phyloP scores from a whole-genome alignment of 1,140 invertebrate genomes.

The Drosophila sucinea region DNA sequence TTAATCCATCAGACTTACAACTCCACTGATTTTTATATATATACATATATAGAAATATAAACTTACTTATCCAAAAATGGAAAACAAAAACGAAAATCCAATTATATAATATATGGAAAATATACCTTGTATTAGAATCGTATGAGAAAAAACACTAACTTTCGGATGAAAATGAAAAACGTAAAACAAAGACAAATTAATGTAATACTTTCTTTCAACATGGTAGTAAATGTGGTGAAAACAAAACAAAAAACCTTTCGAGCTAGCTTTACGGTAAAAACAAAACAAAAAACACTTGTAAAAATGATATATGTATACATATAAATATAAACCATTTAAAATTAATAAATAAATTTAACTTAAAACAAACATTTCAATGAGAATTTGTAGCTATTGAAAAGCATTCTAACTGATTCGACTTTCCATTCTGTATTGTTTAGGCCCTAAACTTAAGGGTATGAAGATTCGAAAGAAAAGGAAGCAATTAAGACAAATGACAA shows the following conservation, averaged over 20 bases:
- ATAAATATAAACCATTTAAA: constrained; percentile 74
- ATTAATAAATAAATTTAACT: constrained; percentile 74
- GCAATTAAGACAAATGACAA: not conserved
- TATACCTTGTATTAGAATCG: constrained; percentile 51
- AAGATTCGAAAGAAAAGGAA: not conserved
- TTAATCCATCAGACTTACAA: constrained; percentile 15
- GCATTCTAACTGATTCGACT: not conserved
- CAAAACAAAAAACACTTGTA: constrained; percentile 59
- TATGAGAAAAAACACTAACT: constrained; percentile 13
- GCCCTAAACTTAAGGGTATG: not conserved
- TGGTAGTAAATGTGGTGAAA: constrained; percentile 56
- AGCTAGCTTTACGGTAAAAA: constrained; percentile 66
- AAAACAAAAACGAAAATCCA: constrained; percentile 15
- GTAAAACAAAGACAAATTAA: constrained; percentile 35
- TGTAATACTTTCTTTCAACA: not conserved
- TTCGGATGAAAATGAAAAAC: constrained; percentile 16
- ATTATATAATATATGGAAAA: constrained; percentile 33
- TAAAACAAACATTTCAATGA: constrained; percentile 30
- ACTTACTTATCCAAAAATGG: constrained; percentile 22
- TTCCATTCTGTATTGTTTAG: too few species aligned
- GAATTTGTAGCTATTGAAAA: not conserved
- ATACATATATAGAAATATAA: constrained; percentile 12
- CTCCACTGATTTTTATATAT: constrained; percentile 22
- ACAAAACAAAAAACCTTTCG: constrained; percentile 47
- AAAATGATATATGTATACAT: constrained; percentile 78